Percentiles rank a stretch among this genome's conserved stretches.
Conservation (phyloP, 2,797 vertebrate genomes). For the Falco novaeseelandiae region DNA sequence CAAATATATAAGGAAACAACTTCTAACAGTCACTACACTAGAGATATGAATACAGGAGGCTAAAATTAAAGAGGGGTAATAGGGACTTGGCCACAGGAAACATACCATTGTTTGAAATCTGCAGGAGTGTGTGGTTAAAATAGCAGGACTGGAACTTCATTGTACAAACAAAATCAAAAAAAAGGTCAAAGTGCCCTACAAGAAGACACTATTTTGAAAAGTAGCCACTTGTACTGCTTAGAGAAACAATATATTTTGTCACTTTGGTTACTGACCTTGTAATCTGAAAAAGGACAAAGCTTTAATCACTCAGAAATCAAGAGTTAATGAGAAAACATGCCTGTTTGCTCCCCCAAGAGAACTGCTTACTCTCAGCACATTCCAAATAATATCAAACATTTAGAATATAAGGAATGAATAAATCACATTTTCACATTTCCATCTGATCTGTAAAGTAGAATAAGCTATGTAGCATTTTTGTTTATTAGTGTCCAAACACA, state of each 20-base stretch:
- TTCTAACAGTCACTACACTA: background rate
- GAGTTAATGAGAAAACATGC: background rate
- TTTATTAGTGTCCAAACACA: background rate
- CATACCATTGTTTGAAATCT: background rate
- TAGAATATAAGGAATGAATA: background rate
- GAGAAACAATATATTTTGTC: background rate
- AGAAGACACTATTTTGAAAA: slow-evolving; percentile 1
- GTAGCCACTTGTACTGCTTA: background rate
- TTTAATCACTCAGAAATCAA: background rate
- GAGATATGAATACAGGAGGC: background rate
- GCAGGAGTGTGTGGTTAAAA: background rate
- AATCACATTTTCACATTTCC: background rate
- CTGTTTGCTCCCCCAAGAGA: background rate
- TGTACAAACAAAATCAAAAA: slow-evolving; percentile 14
- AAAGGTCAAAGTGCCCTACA: slow-evolving; percentile 23
- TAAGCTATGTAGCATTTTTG: background rate
- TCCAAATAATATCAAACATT: background rate
- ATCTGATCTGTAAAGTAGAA: background rate
- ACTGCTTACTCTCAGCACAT: background rate
- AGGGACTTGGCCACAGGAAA: background rate
- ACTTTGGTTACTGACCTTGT: background rate
- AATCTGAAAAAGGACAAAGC: background rate
- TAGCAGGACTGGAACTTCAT: background rate
- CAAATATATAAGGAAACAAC: background rate
- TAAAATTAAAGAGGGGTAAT: background rate